These are phyloP conservation scores for Psilanteris sp. DNA, from an alignment of 1,140 invertebrate genomes.

Conservation along the genomic window DNA sequence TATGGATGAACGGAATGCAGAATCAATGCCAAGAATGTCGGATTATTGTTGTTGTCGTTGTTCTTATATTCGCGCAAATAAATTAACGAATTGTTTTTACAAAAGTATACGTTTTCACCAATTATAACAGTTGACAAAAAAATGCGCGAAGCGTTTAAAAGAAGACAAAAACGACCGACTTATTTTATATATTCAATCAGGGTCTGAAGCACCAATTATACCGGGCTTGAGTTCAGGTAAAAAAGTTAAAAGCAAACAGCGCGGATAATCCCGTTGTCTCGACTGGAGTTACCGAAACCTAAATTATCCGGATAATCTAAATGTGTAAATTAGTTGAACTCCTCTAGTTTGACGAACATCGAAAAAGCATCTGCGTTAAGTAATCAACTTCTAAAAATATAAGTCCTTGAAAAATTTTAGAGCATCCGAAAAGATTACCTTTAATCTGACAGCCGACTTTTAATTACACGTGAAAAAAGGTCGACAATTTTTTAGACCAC, in stretches of 20 bases:
- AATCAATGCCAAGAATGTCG: no score
- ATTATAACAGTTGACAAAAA: no score
- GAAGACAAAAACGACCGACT: constrained; percentile 6
- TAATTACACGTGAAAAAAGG: constrained; percentile 25
- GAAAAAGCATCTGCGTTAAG: constrained; percentile 47
- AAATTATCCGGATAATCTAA: constrained; percentile 55
- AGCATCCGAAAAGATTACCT: constrained; percentile 42
- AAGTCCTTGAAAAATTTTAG: constrained; percentile 40
- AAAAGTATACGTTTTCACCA: no score
- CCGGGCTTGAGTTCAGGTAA: constrained; percentile 22
- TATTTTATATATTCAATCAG: constrained; percentile 25
- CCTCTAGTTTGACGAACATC: constrained; percentile 45
- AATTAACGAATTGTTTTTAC: no score
- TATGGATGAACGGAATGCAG: no score
- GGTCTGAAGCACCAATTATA: constrained; percentile 22
- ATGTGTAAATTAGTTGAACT: constrained; percentile 55
- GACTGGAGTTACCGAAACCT: constrained; percentile 24
- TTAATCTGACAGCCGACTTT: constrained; percentile 50
- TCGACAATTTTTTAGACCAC: no score
- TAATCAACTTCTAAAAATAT: constrained; percentile 35
- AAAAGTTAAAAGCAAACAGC: constrained; percentile 25
- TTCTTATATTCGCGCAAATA: no score
- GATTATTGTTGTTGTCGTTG: no score
- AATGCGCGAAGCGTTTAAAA: not conserved
- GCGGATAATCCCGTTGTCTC: constrained; percentile 42